Conservation (phyloP, 2,888 invertebrate species). For the Tiliacea aurago region DNA sequence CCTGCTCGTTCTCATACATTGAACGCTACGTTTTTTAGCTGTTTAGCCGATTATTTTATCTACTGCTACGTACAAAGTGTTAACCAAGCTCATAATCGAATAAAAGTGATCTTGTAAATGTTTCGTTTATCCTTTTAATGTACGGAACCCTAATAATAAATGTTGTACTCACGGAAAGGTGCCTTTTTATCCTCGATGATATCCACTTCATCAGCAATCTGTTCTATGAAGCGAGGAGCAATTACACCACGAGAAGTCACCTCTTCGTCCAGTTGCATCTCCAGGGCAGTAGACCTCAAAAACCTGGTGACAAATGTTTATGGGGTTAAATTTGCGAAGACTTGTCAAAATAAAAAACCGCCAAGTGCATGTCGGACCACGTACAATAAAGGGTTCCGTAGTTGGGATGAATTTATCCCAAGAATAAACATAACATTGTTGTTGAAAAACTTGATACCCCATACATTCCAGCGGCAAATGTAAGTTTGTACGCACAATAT, state of each 20-base stretch:
- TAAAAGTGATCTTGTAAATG: background rate
- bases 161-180: conserved; percentile 93
- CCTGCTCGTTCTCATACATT: background rate
- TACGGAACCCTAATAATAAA: background rate
- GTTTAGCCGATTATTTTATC: too few relatives aligned
- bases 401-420: too few relatives aligned
- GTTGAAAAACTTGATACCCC: too few relatives aligned
- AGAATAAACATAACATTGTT: too few relatives aligned
- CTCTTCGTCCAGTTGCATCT: conserved; percentile 93
- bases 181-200: conserved; percentile 95
- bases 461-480: too few relatives aligned
- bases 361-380: too few relatives aligned
- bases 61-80: background rate
- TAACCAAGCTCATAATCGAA: background rate
- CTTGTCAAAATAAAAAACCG: too few relatives aligned
- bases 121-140: background rate
- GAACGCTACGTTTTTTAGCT: background rate
- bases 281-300: conserved; percentile 94
- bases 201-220: conserved; percentile 95
- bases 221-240: conserved; percentile 95
- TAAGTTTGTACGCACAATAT: too few relatives aligned
- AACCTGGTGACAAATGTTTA: conserved; percentile 88
- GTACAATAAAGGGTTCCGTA: too few relatives aligned
- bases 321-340: too few relatives aligned
- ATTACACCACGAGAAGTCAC: conserved; percentile 94